phyloP scores from a whole-genome alignment of 2,888 invertebrate genomes.

The Nymphalis urticae region DNA sequence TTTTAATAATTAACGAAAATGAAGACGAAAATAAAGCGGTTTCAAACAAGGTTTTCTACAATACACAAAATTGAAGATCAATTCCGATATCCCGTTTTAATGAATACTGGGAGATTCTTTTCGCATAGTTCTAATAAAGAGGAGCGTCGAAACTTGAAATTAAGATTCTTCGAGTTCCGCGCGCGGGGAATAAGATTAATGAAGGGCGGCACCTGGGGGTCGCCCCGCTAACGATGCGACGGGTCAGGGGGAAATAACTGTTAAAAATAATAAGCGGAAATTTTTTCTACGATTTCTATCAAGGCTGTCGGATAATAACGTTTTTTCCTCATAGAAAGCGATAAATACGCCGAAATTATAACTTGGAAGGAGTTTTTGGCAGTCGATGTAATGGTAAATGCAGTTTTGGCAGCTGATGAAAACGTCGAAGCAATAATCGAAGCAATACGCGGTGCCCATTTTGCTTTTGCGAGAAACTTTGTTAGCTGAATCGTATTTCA shows the following conservation, averaged over 20 bases:
- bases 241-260: constrained; percentile 63
- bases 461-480: constrained; percentile 3
- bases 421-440: constrained; percentile 33
- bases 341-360: constrained; percentile 28
- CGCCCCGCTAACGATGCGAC: constrained; percentile 61
- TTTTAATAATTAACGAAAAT: constrained; percentile 2
- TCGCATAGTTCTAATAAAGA: constrained; percentile 79
- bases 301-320: constrained; percentile 5
- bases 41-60: constrained; percentile 26
- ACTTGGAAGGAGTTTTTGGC: constrained; percentile 34
- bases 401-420: constrained; percentile 38
- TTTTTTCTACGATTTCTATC: constrained; percentile 19
- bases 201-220: constrained; percentile 76
- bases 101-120: constrained; percentile 76
- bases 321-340: constrained; percentile 18
- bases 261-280: constrained; percentile 66
- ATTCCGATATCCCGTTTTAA: constrained; percentile 66
- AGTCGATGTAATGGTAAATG: constrained; percentile 34
- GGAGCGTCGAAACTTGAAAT: constrained; percentile 80
- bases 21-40: constrained; percentile 12
- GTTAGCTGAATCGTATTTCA: neutral
- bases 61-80: constrained; percentile 45
- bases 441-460: constrained; percentile 23
- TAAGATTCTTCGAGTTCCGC: constrained; percentile 79
- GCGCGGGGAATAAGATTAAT: constrained; percentile 76